Evolutionary conservation across 2,797 vertebrate species (phyloP).

Genomic region (Muscicapa comitata): DNA sequence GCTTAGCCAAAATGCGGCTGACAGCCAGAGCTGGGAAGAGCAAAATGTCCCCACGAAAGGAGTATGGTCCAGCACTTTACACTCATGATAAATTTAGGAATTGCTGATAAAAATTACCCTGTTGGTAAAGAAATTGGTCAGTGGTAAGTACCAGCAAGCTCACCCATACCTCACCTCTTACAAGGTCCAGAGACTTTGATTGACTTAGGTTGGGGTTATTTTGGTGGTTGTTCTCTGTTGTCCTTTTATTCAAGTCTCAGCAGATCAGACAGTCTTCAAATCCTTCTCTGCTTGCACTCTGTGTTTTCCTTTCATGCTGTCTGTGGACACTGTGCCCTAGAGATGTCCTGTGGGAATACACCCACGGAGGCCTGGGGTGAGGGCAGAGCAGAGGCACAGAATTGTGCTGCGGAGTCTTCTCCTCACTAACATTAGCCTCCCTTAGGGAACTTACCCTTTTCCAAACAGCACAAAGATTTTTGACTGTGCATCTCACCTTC

Average conservation of each 20-base stretch:
- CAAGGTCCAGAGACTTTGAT: neutral
- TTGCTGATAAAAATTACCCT: neutral
- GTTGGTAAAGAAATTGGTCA: neutral
- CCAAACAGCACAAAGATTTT: neutral
- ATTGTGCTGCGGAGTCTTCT: neutral
- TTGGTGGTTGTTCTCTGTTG: neutral
- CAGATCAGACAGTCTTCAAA: neutral
- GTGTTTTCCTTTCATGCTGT: neutral
- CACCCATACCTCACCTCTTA: neutral
- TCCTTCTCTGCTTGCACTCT: neutral
- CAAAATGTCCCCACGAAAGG: neutral
- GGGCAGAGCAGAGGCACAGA: neutral
- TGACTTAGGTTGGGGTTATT: neutral
- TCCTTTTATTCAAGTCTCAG: neutral
- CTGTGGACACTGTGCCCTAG: rapidly evolving
- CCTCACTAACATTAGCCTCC: neutral
- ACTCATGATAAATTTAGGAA: neutral
- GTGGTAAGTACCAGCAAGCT: neutral
- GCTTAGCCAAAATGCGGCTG: neutral
- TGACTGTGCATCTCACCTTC: rapidly evolving
- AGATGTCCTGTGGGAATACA: neutral
- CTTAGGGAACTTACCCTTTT: neutral
- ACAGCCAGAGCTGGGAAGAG: neutral
- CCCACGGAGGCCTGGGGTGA: neutral
- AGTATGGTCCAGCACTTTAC: neutral